Conservation (phyloP, 2,888 invertebrate species). For the Octodonta nipae region DNA sequence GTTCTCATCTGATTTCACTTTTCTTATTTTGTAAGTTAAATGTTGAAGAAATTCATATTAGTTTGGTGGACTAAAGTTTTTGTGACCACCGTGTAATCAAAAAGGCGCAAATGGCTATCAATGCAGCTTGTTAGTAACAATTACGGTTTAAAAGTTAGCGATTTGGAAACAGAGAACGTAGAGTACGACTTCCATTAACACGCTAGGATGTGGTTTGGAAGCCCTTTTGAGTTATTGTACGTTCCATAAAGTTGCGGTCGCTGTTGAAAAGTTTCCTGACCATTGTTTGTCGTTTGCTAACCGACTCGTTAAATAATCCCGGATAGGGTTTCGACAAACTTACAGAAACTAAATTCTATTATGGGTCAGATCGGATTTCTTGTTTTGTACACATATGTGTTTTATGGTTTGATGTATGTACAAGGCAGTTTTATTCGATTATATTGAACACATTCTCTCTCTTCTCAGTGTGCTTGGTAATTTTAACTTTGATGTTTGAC, state of each 20-base stretch:
- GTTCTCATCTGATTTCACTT: too few species aligned
- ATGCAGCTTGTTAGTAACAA: too few species aligned
- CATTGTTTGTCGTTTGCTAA: conserved; percentile 30
- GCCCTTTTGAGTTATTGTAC: conserved; percentile 23
- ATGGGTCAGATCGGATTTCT: conserved; percentile 16
- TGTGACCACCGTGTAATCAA: too few species aligned
- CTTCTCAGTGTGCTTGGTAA: too few species aligned
- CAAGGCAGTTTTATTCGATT: conserved; percentile 1
- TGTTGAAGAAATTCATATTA: too few species aligned
- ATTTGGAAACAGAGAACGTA: too few species aligned
- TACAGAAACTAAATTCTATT: conserved; percentile 20
- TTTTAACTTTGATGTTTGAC: too few species aligned
- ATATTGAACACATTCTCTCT: too few species aligned
- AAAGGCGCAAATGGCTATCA: too few species aligned
- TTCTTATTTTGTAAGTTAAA: too few species aligned
- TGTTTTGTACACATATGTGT: conserved; percentile 11
- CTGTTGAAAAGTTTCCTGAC: conserved; percentile 29
- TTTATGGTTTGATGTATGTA: conserved; percentile 6
- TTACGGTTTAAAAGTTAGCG: too few species aligned
- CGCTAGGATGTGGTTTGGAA: conserved; percentile 28
- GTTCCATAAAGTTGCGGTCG: conserved; percentile 22
- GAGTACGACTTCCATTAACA: conserved; percentile 2
- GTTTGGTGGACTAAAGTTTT: too few species aligned
- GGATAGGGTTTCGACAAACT: conserved; percentile 22
- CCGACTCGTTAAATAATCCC: conserved; percentile 29